These are phyloP conservation scores for Teleogryllus oceanicus DNA, from an alignment of 2,888 invertebrate species.

Conservation along the genomic window DNA sequence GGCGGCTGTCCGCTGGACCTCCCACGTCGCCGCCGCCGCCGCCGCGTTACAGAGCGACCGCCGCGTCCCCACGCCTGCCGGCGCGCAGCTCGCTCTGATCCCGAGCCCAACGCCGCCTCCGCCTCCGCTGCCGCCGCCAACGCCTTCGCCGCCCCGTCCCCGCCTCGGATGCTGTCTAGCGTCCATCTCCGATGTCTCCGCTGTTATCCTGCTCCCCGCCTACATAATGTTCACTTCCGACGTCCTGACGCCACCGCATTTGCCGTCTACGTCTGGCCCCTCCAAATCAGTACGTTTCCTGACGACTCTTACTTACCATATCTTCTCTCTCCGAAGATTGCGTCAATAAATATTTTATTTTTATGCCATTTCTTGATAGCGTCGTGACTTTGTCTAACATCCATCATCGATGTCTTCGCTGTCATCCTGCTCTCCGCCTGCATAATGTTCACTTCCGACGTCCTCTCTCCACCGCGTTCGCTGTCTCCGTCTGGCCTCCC, in stretches of 20 bases:
- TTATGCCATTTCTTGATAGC: too few species aligned
- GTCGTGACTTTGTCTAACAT: neutral
- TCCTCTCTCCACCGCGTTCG: neutral
- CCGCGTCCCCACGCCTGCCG: too few species aligned
- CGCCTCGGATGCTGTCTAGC: neutral
- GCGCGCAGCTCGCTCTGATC: too few species aligned
- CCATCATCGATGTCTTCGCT: neutral
- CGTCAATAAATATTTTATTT: too few species aligned
- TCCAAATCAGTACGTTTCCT: neutral
- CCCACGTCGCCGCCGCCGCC: constrained; percentile 6
- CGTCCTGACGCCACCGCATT: neutral
- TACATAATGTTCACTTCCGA: neutral
- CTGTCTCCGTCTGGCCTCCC: neutral
- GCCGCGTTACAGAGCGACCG: too few species aligned
- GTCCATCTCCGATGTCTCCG: neutral
- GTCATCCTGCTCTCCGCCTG: neutral
- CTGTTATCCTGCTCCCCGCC: neutral
- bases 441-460: neutral
- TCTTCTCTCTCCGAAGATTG: too few species aligned
- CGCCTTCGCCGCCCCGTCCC: neutral
- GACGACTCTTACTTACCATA: too few species aligned
- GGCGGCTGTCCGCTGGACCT: constrained; percentile 18
- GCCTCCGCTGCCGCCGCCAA: neutral
- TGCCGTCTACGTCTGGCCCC: neutral
- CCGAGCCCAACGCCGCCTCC: neutral